These are phyloP conservation scores for Tenrec ecaudatus DNA, from an alignment of 2,113 vertebrate genomes.

Conservation along the genomic window DNA sequence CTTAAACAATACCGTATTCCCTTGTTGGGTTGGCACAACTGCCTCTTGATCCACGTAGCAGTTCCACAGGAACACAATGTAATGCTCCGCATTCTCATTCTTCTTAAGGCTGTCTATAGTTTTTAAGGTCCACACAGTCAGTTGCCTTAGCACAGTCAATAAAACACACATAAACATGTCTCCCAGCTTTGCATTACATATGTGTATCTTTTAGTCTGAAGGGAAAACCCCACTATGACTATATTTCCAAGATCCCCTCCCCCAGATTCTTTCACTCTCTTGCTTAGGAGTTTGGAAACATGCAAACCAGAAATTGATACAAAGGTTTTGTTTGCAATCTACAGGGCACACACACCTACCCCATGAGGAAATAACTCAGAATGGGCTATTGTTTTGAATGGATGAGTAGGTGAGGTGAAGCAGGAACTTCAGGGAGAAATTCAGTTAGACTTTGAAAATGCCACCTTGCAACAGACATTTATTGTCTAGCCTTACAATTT, in stretches of 20 bases:
- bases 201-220: not conserved
- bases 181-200: no score
- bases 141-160: no score
- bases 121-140: no score
- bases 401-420: slow-evolving; percentile 43
- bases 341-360: slow-evolving; percentile 38
- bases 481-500: not conserved
- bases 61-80: no score
- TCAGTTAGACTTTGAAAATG: not conserved
- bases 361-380: slow-evolving; percentile 75
- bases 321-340: slow-evolving; percentile 50
- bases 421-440: slow-evolving; percentile 55
- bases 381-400: slow-evolving; percentile 34
- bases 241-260: slow-evolving; percentile 38
- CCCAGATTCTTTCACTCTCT: slow-evolving; percentile 35
- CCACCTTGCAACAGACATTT: not conserved
- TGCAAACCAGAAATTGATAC: slow-evolving; percentile 43
- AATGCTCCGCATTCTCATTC: no score
- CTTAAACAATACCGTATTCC: no score
- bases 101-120: no score
- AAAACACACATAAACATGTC: no score
- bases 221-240: slow-evolving; percentile 49
- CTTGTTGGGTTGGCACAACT: no score
- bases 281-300: slow-evolving; percentile 60
- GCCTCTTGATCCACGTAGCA: no score